Evolutionary conservation across 2,797 vertebrate species (phyloP).

Genomic region (Galaxias olidus): DNA sequence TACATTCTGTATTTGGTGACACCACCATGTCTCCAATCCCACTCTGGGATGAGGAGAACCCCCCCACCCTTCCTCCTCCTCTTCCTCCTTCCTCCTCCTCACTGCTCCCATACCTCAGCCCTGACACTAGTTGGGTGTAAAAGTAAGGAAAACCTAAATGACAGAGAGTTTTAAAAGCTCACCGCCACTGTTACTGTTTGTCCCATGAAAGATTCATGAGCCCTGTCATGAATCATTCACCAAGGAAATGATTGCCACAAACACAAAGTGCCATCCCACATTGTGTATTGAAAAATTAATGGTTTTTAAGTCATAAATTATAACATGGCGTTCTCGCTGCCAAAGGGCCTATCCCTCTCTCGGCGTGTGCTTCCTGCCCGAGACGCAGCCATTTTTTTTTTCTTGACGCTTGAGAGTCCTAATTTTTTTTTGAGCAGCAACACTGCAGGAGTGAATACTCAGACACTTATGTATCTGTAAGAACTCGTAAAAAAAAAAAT

Average conservation of each 20-base stretch:
- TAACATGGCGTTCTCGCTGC: conserved; percentile 60
- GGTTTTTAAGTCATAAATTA: conserved; percentile 79
- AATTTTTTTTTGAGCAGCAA: no score
- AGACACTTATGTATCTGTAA: no score
- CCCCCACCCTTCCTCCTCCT: no score
- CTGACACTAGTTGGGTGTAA: not conserved
- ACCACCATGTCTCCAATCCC: no score
- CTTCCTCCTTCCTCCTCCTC: no score
- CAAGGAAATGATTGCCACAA: conserved; percentile 76
- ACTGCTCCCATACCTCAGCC: no score
- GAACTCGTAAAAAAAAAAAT: no score
- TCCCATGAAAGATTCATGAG: conserved; percentile 75
- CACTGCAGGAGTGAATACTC: no score
- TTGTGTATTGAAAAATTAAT: conserved; percentile 75
- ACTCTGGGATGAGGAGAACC: no score
- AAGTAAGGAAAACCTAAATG: not conserved
- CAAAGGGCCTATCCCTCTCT: conserved; percentile 33
- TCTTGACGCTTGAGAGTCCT: conserved; percentile 1
- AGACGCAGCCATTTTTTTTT: conserved; percentile 7
- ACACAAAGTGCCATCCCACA: conserved; percentile 74
- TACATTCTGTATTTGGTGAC: no score
- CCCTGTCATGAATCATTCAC: conserved; percentile 75
- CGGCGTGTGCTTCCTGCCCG: conserved; percentile 37
- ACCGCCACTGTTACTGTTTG: conserved; percentile 73
- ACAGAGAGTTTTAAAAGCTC: conserved; percentile 32